Evolutionary conservation across 2,888 invertebrate genomes (phyloP).

Genomic region (Halictus ligatus): DNA sequence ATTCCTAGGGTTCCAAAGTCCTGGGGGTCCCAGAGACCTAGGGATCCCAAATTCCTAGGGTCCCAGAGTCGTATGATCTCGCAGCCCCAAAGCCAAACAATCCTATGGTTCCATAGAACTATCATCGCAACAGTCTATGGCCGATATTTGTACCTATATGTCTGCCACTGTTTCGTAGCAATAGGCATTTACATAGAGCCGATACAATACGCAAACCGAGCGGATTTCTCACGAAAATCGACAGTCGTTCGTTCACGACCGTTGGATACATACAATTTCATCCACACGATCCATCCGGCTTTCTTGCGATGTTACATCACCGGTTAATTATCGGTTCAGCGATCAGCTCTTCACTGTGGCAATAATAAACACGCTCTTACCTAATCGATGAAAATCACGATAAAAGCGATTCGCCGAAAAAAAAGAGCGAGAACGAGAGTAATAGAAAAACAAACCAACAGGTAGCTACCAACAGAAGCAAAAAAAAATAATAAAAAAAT

Average conservation of each 20-base stretch:
- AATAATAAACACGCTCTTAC: conserved; percentile 46
- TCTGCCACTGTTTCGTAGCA: neutral
- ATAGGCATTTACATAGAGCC: neutral
- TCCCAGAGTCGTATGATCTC: neutral
- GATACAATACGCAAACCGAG: neutral
- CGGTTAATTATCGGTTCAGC: conserved; percentile 54
- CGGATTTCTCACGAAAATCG: conserved; percentile 43
- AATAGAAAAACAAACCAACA: neutral
- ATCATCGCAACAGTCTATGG: neutral
- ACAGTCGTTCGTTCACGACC: conserved; percentile 22
- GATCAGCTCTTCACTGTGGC: conserved; percentile 51
- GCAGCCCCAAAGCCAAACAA: neutral
- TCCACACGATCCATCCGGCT: conserved; percentile 44
- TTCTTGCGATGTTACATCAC: conserved; percentile 58
- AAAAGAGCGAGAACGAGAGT: neutral
- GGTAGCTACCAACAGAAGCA: neutral
- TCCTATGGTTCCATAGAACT: neutral
- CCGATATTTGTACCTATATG: neutral
- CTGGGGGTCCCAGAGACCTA: neutral
- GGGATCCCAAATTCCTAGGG: neutral
- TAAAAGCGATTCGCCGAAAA: conserved; percentile 17
- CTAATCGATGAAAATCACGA: conserved; percentile 40
- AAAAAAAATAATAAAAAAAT: neutral
- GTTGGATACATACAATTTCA: conserved; percentile 25
- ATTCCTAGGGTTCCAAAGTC: neutral